Evolutionary conservation across 92 coral and sea anemone genomes (phyloP), one percentile per base, ranked within the genome.

Genomic region (Parazoanthus darwini): DNA sequence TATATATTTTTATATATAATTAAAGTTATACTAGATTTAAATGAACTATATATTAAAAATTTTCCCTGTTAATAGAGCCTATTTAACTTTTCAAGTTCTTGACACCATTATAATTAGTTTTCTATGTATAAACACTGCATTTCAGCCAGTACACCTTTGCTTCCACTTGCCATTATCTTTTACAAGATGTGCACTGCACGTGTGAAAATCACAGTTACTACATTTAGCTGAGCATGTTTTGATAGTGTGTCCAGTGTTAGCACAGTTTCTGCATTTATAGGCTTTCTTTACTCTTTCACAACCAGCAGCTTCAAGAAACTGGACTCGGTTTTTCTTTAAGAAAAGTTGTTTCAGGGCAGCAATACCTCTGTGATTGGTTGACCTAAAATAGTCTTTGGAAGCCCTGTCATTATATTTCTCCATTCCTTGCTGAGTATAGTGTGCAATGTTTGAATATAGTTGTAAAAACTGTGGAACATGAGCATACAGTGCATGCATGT

Each of bases 401-500:
- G 85, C 93, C 13, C 76, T 33, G 74, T 87, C 93, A 87, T 91
- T 93, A 72, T 89, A 91, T 67, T 93, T 93, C 73, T 91, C 92
- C 92, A 93, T 88, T 1, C 93, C 93, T 15, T 89, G 93, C 79
- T 89, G 91, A 33, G 86, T 93, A 66, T 80, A 93, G 50, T 86
- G 75, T 66, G 91, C 91, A 29, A 91, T 43, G 72, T 89, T 93
- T 70, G 76, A 10, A 74, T 87, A 86, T 39, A 93, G 77, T 2
- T 29, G 51, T 54, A 93, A 86, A 77, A 91, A 91, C 75, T 90
- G 89, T 18, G 88, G 91, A 36, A 89, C 88, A 89, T 74, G 91
- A n/a, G 91, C 91, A 88, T 81, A 88, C 65, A 81, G 87, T 44
- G 91, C 91, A 72, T 81, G 91, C 63, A 88, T 88, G 63, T 89